Evolutionary conservation across 2,888 invertebrate species (phyloP).

Genomic region (Caradrina kadenii): DNA sequence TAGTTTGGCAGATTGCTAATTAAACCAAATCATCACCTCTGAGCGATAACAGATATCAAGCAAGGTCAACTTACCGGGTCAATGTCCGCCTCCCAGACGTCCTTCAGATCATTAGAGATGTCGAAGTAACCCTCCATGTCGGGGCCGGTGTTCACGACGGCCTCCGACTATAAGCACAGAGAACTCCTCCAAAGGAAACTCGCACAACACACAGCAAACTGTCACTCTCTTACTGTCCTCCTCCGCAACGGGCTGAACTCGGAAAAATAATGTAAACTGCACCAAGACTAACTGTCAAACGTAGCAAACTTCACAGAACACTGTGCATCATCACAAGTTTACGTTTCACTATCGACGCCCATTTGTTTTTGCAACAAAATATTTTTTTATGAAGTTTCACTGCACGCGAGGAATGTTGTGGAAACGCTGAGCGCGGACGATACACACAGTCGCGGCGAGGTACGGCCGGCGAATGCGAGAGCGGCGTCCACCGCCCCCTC

Average conservation of each 20-base stretch:
- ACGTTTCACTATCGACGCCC: slow-evolving; percentile 86
- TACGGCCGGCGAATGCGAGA: slow-evolving; percentile 84
- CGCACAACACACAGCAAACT: slow-evolving; percentile 82
- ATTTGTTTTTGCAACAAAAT: slow-evolving; percentile 85
- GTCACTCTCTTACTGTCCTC: slow-evolving; percentile 81
- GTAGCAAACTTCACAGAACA: slow-evolving; percentile 75
- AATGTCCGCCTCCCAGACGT: slow-evolving; percentile 95
- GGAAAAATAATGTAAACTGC: slow-evolving; percentile 73
- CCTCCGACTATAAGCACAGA: slow-evolving; percentile 79
- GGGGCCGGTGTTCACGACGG: slow-evolving; percentile 82
- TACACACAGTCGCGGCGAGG: slow-evolving; percentile 75
- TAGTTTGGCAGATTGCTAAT: slow-evolving; percentile 52
- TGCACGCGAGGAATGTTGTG: slow-evolving; percentile 81
- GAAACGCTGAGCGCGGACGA: slow-evolving; percentile 58
- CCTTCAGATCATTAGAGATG: slow-evolving; percentile 93
- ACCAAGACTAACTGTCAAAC: slow-evolving; percentile 71
- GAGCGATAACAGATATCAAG: slow-evolving; percentile 77
- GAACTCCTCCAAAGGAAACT: slow-evolving; percentile 77
- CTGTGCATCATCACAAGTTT: slow-evolving; percentile 84
- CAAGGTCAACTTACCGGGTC: slow-evolving; percentile 94
- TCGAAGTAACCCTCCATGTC: slow-evolving; percentile 94
- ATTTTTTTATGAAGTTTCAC: slow-evolving; percentile 84
- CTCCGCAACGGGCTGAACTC: slow-evolving; percentile 78
- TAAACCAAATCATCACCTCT: slow-evolving; percentile 63
- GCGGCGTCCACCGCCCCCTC: slow-evolving; percentile 66